Conservation (phyloP, 2,888 invertebrate genomes). For the Portevinia maculata region DNA sequence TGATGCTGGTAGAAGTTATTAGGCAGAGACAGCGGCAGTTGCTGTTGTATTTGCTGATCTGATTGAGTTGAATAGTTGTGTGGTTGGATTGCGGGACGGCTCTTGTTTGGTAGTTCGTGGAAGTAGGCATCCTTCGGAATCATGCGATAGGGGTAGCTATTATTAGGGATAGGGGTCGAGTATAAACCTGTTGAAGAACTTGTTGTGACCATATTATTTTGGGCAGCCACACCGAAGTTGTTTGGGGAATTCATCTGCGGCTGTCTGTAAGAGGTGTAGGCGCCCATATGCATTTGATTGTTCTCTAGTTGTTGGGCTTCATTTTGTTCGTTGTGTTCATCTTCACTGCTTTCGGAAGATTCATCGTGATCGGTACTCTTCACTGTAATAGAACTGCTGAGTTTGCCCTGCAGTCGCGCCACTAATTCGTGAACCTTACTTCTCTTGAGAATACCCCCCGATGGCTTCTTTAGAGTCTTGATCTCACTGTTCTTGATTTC, state of each 20-base stretch:
- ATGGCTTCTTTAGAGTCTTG: constrained; percentile 78
- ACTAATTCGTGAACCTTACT: constrained; percentile 79
- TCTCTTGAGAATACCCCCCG: constrained; percentile 70
- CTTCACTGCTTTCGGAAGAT: constrained; percentile 85
- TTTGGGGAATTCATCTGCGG: constrained; percentile 66
- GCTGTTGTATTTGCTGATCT: constrained; percentile 68
- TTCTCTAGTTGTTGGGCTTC: constrained; percentile 55
- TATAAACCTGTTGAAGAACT: constrained; percentile 46
- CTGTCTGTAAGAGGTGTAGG: constrained; percentile 61
- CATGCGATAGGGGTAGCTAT: constrained; percentile 77
- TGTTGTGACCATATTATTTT: constrained; percentile 52
- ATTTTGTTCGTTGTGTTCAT: constrained; percentile 81
- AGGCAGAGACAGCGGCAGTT: constrained; percentile 32
- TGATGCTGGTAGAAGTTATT: constrained; percentile 63
- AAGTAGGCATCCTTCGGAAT: constrained; percentile 86
- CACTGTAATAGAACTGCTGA: constrained; percentile 60
- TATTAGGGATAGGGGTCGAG: constrained; percentile 57
- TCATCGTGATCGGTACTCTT: constrained; percentile 57
- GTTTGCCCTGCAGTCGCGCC: constrained; percentile 78
- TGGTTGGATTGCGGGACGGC: constrained; percentile 56
- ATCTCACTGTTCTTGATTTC: constrained; percentile 77
- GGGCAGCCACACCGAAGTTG: constrained; percentile 34
- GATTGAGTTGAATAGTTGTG: constrained; percentile 46
- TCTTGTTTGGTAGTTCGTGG: constrained; percentile 85
- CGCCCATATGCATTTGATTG: constrained; percentile 61